Percentiles rank a stretch among this genome's conserved stretches.
These are phyloP conservation scores for Hippopotamus amphibius DNA, from an alignment of 2,113 vertebrate species.

Conservation along the genomic window DNA sequence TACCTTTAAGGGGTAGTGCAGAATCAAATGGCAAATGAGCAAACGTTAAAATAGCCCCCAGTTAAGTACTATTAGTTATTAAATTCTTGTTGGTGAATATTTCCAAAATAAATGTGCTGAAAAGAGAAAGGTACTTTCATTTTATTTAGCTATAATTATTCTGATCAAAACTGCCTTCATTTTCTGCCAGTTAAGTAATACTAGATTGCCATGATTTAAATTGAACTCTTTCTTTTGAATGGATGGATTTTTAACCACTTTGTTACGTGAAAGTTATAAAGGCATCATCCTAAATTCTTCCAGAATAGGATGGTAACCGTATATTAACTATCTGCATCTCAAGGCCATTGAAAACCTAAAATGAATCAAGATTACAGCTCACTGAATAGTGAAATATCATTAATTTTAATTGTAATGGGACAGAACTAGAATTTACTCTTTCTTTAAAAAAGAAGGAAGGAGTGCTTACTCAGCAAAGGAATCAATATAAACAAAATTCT, in stretches of 20 bases:
- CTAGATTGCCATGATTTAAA: not conserved
- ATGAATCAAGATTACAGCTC: not conserved
- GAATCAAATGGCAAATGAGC: slow-evolving; percentile 43
- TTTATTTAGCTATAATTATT: slow-evolving; percentile 18
- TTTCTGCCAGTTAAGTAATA: slow-evolving; percentile 27
- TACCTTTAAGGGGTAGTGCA: slow-evolving; percentile 5
- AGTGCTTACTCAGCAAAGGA: not conserved
- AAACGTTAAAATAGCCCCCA: slow-evolving; percentile 15
- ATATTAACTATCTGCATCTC: not conserved
- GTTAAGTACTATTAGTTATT: not conserved
- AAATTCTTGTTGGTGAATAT: not conserved
- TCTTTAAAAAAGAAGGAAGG: not conserved
- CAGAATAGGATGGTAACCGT: not conserved
- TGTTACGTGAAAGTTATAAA: not conserved
- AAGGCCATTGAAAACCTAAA: slow-evolving; percentile 12
- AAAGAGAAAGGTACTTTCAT: not conserved
- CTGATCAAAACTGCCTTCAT: not conserved
- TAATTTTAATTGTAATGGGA: not conserved
- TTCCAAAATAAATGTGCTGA: slow-evolving; percentile 7
- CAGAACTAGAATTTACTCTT: not conserved
- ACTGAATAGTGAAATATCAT: not conserved
- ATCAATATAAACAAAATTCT: not conserved
- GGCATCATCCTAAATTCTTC: slow-evolving; percentile 13
- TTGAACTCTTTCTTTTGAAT: slow-evolving; percentile 9
- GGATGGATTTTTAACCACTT: not conserved